Percentiles rank a stretch among this genome's conserved stretches.
phyloP scores from a whole-genome alignment of 2,888 invertebrate genomes.

The Hydroisotoma schaefferi region DNA sequence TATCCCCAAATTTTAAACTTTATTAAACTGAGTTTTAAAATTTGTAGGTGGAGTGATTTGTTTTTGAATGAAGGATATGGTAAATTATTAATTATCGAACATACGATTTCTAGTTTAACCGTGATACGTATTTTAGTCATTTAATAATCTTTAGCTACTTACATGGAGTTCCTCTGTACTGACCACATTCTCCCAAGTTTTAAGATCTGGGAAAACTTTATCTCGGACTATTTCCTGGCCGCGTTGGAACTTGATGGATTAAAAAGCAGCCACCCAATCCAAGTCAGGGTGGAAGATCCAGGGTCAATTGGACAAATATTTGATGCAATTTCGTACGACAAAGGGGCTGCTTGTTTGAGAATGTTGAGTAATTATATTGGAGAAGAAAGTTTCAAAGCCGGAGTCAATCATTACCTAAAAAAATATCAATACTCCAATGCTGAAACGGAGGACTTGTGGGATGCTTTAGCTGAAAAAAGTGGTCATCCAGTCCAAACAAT shows the following conservation, averaged over 20 bases:
- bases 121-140: no score
- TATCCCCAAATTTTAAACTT: background rate
- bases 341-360: constrained; percentile 52
- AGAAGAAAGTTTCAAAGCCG: constrained; percentile 52
- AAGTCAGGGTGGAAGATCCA: constrained; percentile 49
- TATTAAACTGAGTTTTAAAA: constrained; percentile 56
- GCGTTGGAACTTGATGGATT: constrained; percentile 56
- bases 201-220: constrained; percentile 60
- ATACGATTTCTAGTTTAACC: no score
- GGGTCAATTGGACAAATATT: constrained; percentile 50
- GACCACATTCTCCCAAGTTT: constrained; percentile 58
- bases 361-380: constrained; percentile 52
- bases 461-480: constrained; percentile 53
- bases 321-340: constrained; percentile 51
- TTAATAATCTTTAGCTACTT: constrained; percentile 61
- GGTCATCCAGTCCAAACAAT: constrained; percentile 54
- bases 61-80: constrained; percentile 60
- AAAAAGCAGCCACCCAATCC: constrained; percentile 53
- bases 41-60: constrained; percentile 50
- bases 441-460: constrained; percentile 54
- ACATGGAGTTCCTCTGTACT: constrained; percentile 59
- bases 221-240: constrained; percentile 53
- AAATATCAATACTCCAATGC: constrained; percentile 53
- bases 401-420: constrained; percentile 53
- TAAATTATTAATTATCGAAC: no score